Evolutionary conservation across 2,888 invertebrate species (phyloP).

Genomic region (Lamproptera curius): DNA sequence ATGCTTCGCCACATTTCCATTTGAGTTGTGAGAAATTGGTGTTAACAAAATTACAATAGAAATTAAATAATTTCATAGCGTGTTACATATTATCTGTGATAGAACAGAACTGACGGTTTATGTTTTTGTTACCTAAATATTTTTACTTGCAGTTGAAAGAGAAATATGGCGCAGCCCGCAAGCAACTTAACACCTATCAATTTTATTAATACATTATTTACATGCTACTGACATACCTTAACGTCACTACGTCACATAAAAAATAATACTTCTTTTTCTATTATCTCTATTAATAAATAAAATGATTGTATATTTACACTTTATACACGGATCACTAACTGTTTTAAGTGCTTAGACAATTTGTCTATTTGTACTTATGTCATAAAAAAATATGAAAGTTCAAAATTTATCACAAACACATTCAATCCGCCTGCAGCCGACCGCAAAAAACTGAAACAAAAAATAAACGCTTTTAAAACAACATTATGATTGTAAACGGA

Average conservation of each 20-base stretch:
- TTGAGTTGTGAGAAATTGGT: neutral
- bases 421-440: constrained; percentile 57
- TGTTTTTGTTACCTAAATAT: neutral
- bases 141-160: neutral
- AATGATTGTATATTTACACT: constrained; percentile 56
- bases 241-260: constrained; percentile 55
- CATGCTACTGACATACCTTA: constrained; percentile 36
- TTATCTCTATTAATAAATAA: constrained; percentile 36
- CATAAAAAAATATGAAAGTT: constrained; percentile 74
- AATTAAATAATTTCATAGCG: too few relatives aligned
- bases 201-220: constrained; percentile 10
- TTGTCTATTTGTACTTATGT: constrained; percentile 71
- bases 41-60: too few relatives aligned
- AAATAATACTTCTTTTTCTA: constrained; percentile 47
- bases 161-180: constrained; percentile 9
- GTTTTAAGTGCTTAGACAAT: constrained; percentile 44
- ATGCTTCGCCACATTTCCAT: constrained; percentile 25
- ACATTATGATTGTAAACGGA: too few relatives aligned
- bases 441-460: constrained; percentile 66
- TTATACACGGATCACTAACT: constrained; percentile 46
- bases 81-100: too few relatives aligned
- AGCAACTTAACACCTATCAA: constrained; percentile 1
- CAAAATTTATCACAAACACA: constrained; percentile 71
- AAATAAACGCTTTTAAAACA: too few relatives aligned
- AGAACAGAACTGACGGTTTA: too few relatives aligned